Base-by-base conservation (phyloP, 1,140 invertebrate genomes). In the Hyphantria cunea region DNA sequence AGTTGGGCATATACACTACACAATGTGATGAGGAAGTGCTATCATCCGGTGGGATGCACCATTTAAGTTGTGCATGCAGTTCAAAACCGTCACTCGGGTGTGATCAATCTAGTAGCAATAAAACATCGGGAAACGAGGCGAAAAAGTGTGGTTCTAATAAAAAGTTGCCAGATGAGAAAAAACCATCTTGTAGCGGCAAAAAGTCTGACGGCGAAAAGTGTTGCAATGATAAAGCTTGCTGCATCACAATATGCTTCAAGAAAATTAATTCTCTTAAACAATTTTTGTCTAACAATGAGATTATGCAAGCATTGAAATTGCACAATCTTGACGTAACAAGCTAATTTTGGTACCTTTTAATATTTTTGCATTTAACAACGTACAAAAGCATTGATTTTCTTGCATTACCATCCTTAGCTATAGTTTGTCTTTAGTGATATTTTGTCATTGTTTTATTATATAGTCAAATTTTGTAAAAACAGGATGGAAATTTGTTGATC, bases 221-320 rank as follows among this genome's bases (percentile, higher is more conserved):
- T 59, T 80, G 80, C 60, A 53, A 54, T 42, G 56, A 64, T 8
- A 80, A 84, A 45, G 75, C 75, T 0, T 90, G 88, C 59, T 90
- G 88, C 71, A 80, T 90, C 0, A 90, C 88, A 12, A 82, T 90
- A 44, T 90, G 87, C 64, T 79, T 90, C 41, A 87, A 90, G 47
- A 90, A 89, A 68, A 65, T 89, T 10, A 74, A 87, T 48, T 77
- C 83, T 14, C 84, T 85, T 60, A 89, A 86, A 67, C 74, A 85
- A 34, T 86, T 89, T 65, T 63, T 90, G 6, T 64, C 75, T 2
- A 78, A 85, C 17, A 80, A 83, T 32, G 80, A 85, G 56, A 55
- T 89, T 14, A 56, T 86, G 25, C 69, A 76, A 10, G 84, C 80
- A 5, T 66, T 88, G 10, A 86, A 84, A 72, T 15, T 70, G 33